These are phyloP conservation scores for Larimichthys crocea DNA, from an alignment of 2,113 vertebrate genomes.

Conservation along the genomic window DNA sequence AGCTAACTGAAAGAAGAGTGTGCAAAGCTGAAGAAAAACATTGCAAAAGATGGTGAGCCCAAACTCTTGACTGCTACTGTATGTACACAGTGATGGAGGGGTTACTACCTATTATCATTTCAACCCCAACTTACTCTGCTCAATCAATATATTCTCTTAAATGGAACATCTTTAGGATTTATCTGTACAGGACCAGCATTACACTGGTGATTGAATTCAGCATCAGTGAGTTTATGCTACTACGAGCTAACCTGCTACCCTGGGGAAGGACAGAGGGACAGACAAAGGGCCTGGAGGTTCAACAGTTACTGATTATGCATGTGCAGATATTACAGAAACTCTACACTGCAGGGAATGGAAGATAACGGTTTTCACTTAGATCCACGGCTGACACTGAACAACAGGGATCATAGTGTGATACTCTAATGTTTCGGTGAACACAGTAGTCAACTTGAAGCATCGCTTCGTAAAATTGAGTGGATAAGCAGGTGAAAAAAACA, in stretches of 20 bases:
- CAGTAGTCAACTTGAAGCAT: conserved; percentile 30
- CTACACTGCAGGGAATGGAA: conserved; percentile 25
- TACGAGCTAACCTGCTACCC: conserved; percentile 38
- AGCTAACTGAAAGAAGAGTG: too few species aligned
- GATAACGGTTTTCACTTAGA: conserved; percentile 35
- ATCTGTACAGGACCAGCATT: conserved; percentile 10
- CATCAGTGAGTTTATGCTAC: conserved; percentile 26
- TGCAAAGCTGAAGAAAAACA: too few species aligned
- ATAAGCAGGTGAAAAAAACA: conserved; percentile 36
- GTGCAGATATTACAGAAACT: conserved; percentile 36
- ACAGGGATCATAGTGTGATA: conserved; percentile 28
- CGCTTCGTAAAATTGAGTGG: conserved; percentile 16
- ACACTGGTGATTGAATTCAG: conserved; percentile 19
- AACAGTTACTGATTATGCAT: conserved; percentile 44
- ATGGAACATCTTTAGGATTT: conserved; percentile 20
- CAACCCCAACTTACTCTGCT: neutral
- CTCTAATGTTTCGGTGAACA: conserved; percentile 51
- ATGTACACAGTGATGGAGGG: neutral
- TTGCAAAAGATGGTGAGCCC: too few species aligned
- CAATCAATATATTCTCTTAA: conserved; percentile 25
- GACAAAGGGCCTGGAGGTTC: conserved; percentile 37
- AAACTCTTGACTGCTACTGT: too few species aligned
- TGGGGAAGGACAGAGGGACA: conserved; percentile 38
- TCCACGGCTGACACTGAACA: conserved; percentile 44
- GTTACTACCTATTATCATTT: conserved; percentile 10